phyloP scores from a whole-genome alignment of 2,797 vertebrate genomes.

The Crocodylus rhombifer region DNA sequence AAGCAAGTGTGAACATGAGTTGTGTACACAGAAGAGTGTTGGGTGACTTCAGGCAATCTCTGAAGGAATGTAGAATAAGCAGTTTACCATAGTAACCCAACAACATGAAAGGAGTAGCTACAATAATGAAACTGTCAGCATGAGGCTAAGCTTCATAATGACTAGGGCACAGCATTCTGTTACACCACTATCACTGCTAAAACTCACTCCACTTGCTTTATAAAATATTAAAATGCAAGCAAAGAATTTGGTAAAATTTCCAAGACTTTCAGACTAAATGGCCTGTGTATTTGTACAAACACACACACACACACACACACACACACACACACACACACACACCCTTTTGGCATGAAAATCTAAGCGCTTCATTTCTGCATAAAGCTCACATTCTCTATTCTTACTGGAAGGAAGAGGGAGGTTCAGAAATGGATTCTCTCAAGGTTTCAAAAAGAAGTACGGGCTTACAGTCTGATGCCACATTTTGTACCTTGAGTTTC shows the following conservation, averaged over 20 bases:
- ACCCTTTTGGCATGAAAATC: background rate
- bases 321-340: no score
- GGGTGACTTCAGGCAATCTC: conserved; percentile 18
- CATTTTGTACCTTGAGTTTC: background rate
- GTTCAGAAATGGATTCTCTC: background rate
- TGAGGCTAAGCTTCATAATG: background rate
- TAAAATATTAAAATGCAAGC: background rate
- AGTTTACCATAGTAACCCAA: conserved; percentile 16
- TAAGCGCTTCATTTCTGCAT: background rate
- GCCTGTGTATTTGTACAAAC: background rate
- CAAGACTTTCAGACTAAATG: background rate
- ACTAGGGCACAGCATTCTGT: background rate
- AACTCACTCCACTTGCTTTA: background rate
- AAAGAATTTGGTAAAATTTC: background rate
- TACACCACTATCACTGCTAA: background rate
- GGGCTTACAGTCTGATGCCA: background rate
- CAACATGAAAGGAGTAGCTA: background rate
- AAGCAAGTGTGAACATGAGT: conserved; percentile 22
- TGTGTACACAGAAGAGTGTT: background rate
- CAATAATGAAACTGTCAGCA: accelerated
- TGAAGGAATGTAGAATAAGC: conserved; percentile 46
- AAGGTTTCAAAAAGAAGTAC: background rate
- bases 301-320: background rate
- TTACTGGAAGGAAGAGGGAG: no score
- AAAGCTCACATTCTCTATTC: background rate